Base-by-base conservation (phyloP, 2,888 invertebrate genomes). In the Pyrrhosoma nymphula region DNA sequence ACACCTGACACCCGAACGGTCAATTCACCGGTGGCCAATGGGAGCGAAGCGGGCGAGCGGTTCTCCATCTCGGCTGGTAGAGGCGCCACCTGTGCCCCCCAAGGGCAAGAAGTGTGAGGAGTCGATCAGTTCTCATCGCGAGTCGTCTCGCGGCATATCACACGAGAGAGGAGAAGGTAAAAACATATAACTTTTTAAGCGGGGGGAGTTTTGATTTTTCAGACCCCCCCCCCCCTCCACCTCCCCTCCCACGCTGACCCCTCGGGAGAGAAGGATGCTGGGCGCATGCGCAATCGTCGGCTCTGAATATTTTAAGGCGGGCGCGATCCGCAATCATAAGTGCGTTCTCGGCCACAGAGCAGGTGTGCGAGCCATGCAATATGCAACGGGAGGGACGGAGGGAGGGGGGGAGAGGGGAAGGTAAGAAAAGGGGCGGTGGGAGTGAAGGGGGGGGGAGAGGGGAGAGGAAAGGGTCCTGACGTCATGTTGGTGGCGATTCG, bases 291-390 rank as follows among this genome's bases (percentile, higher is more conserved):
- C 69, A n/a, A 69, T 69, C n/a, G n/a, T n/a, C n/a, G n/a, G n/a
- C 69, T 23, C 69, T 69, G 69, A 69, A 69, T 69, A 69, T 69
- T 69, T 69, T 3, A 69, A 69, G n/a, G 69, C 26, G n/a, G 69
- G 10, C 60, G 60, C 18, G 23, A 60, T 60, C 69, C 69, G 69
- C 26, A 69, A 69, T 69, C 26, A n/a, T n/a, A 69, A 69, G 69
- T n/a, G 69, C n/a, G 60, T 23, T 60, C 60, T 23, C 60, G 60
- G 60, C 60, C 60, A 60, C 60, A 47, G 6, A 69, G n/a, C 69
- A 69, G 69, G 69, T 69, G 69, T n/a, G 69, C 69, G n/a, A n/a
- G n/a, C 69, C 69, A 69, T 69, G n/a, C n/a, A 69, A n/a, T n/a
- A 69, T 69, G 69, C 26, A 69, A 6, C 8, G 69, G 69, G 69